These are phyloP conservation scores for Coptotermes formosanus DNA, from an alignment of 1,140 invertebrate genomes.

Conservation along the genomic window DNA sequence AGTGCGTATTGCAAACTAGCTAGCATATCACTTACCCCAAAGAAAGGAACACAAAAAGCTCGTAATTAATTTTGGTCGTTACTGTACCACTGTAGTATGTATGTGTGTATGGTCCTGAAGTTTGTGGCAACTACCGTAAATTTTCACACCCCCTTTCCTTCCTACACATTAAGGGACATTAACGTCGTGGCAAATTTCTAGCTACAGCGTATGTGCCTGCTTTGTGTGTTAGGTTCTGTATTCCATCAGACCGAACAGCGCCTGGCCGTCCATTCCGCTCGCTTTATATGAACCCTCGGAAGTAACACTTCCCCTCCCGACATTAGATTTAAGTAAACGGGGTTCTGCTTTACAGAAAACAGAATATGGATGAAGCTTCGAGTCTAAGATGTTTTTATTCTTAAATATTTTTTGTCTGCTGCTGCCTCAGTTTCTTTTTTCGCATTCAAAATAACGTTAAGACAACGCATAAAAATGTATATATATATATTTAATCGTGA, in stretches of 20 bases:
- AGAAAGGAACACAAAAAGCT: slow-evolving; percentile 3
- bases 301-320: background rate
- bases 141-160: background rate
- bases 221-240: background rate
- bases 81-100: background rate
- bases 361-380: background rate
- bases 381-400: background rate
- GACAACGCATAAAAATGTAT: no score
- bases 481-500: no score
- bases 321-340: background rate
- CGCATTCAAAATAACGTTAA: no score
- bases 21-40: background rate
- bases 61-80: background rate
- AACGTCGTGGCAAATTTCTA: background rate
- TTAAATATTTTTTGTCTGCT: background rate
- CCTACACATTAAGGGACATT: background rate
- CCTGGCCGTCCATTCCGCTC: background rate
- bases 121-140: background rate
- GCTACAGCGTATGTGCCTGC: background rate
- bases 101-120: background rate
- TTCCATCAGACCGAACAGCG: background rate
- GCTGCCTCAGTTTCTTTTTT: no score
- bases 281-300: background rate
- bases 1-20: background rate
- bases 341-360: background rate